Evolutionary conservation across 2,888 invertebrate genomes (phyloP), one percentile per base, ranked within the genome.

Genomic region (Patella ulyssiponensis): DNA sequence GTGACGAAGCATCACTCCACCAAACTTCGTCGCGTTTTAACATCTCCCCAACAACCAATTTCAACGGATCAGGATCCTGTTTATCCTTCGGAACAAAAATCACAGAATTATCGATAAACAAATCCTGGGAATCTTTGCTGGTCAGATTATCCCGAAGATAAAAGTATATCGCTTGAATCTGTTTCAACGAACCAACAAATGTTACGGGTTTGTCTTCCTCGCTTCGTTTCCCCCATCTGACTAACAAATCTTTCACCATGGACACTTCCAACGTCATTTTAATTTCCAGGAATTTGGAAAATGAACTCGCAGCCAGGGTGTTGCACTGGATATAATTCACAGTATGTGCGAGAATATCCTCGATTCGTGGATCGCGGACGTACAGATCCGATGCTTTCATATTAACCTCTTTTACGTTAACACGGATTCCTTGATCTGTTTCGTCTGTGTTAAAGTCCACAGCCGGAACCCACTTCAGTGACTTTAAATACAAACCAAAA

Each of bases 1-100:
- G 82, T n/a, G 85, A 84, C 0, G 88, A 88, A 5, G 79, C 84
- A 73, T 91, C 91, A 3, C 80, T 71, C 87, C 90, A 87, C 86
- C 90, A 89, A 11, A 91, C 85, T 79, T 91, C 90, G 17, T 83
- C 76, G 51, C 86, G 71, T 5, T 73, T 81, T 71, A 88, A 71
- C 87, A 89, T 87, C 74, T 77, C 77, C 7, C 89, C 88, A 52
- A 81, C 74, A 1, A 85, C 76, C 17, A 82, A 75, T 56, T 33
- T 69, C 44, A 79, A 72, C 17, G 52, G 9, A 44, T 58, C 52
- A 9, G 53, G 27, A 23, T 77, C 76, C 4, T 44, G 23, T 0
- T 69, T 56, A n/a, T 11, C 69, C 15, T 76, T 56, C 7, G 89
- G 88, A 7, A 88, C 85, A 78, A 90, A 91, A 44, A 89, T 86